Percentiles rank a stretch among this genome's conserved stretches.
phyloP scores from a whole-genome alignment of 2,888 invertebrate species.

The Rapana venosa region DNA sequence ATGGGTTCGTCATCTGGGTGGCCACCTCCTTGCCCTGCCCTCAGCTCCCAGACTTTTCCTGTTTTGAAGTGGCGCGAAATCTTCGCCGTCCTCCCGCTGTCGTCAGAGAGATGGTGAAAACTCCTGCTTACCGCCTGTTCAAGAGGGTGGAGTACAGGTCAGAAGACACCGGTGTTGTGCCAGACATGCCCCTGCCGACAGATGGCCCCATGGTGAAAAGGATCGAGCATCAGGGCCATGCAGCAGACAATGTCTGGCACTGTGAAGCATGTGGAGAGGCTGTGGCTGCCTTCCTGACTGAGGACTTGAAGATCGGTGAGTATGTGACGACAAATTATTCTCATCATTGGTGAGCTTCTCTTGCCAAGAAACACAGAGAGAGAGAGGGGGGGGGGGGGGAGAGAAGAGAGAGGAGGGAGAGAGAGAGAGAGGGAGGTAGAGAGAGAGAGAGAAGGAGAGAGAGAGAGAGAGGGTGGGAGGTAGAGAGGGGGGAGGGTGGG shows the following conservation, averaged over 20 bases:
- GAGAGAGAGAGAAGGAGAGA: too few relatives aligned
- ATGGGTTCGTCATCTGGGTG: neutral
- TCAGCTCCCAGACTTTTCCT: neutral
- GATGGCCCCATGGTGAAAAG: constrained; percentile 25
- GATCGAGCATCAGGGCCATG: neutral
- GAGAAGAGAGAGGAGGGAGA: too few relatives aligned
- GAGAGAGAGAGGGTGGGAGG: too few relatives aligned
- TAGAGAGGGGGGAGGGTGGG: too few relatives aligned
- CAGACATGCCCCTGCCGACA: constrained; percentile 21
- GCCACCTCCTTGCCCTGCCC: constrained; percentile 12
- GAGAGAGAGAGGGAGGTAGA: too few relatives aligned
- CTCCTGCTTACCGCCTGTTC: neutral
- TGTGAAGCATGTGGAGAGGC: neutral
- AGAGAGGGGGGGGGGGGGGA: too few relatives aligned
- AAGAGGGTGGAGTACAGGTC: neutral
- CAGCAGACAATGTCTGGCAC: neutral
- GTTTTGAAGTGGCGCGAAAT: neutral
- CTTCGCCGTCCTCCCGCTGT: constrained; percentile 18
- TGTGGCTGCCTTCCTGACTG: neutral
- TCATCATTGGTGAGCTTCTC: too few relatives aligned
- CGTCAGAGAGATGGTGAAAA: neutral
- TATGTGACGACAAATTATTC: neutral
- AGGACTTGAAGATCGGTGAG: constrained; percentile 15
- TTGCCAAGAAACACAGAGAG: too few relatives aligned
- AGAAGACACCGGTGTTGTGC: constrained; percentile 10